Evolutionary conservation across 2,113 vertebrate species (phyloP).

Genomic region (Cyanoderma ruficeps): DNA sequence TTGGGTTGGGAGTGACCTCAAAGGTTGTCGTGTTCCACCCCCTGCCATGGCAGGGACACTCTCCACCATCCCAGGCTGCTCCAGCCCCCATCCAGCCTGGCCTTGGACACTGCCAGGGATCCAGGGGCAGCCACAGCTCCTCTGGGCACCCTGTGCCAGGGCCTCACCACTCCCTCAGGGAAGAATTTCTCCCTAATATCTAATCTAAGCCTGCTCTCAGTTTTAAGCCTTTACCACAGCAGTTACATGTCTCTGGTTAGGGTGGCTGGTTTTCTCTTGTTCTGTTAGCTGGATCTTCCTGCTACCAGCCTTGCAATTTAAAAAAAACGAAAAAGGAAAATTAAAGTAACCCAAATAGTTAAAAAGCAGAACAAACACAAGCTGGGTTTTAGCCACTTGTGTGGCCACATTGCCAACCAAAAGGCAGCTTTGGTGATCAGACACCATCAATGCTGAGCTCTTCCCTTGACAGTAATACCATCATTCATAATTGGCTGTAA

Average conservation of each 20-base stretch:
- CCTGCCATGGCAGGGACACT: not conserved
- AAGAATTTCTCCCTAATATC: not conserved
- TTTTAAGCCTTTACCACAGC: not conserved
- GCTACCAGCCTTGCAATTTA: not conserved
- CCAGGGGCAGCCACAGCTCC: not conserved
- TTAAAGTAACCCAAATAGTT: not conserved
- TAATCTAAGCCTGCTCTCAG: not conserved
- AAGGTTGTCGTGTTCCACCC: accelerated
- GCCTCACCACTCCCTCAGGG: not conserved
- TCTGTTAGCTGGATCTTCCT: not conserved
- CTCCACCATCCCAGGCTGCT: not conserved
- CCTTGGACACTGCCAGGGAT: not conserved
- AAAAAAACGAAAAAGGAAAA: not conserved
- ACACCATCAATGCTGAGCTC: not conserved
- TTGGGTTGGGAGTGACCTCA: not conserved
- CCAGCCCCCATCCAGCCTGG: accelerated
- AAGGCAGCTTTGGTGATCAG: not conserved
- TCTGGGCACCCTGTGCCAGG: not conserved
- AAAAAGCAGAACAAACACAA: not conserved
- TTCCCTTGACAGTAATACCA: not conserved
- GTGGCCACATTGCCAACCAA: not conserved
- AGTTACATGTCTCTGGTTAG: not conserved
- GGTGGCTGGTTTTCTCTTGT: not conserved
- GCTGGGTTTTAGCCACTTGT: not conserved
- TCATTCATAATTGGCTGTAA: slow-evolving; percentile 15